Evolutionary conservation across 92 coral and sea anemone genomes (phyloP), one percentile per base, ranked within the genome.

Genomic region (Zoanthus sansibaricus): DNA sequence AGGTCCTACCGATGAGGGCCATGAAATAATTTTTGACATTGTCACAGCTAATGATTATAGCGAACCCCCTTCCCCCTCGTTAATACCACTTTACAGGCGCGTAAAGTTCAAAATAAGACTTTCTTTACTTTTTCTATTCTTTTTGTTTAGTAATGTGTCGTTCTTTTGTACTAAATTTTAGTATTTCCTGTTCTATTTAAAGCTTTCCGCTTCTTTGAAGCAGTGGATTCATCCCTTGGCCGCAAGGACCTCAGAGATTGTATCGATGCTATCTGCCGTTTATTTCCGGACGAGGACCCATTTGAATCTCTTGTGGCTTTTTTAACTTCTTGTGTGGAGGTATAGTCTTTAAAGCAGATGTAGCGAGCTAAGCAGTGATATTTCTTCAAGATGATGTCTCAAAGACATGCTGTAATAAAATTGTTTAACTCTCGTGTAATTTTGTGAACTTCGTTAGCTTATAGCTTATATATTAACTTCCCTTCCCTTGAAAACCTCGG

Each of bases 261-360:
- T 20, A 93, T 96, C 71, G 95, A 96, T 1, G 75, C 89, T 37
- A 83, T 96, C 71, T 90, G 88, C 69, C 74, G 69, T 48, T 68
- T 58, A 70, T 91, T 83, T 37, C 78, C 88, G 21, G 94, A 95
- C 7, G 95, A 93, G 21, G 98, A 95, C 48, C 90, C 86, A 20
- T 96, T 96, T 85, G 99, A 96, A 62, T 84, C 93, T 30, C 89
- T 96, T 9, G 88, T 96, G 15, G 86, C 87, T 21, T 96, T 96
- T 74, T 93, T 96, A 30, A 93, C 92, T 18, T 86, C 96, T 47
- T 93, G 97, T 74, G 96, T 96, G 6, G 99, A 96, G 99, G 99
- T 96, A 87, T 72, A 30, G 46, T 0, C 25, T 62, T 62, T 62
- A 46, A 7, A 37, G 21, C 75, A 14, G 13, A 14, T 10, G 12